A percentile compares a stretch with the other conserved stretches of the same genome.
These are phyloP conservation scores for Dilophus febrilis DNA, from an alignment of 2,888 invertebrate genomes.

Conservation along the genomic window DNA sequence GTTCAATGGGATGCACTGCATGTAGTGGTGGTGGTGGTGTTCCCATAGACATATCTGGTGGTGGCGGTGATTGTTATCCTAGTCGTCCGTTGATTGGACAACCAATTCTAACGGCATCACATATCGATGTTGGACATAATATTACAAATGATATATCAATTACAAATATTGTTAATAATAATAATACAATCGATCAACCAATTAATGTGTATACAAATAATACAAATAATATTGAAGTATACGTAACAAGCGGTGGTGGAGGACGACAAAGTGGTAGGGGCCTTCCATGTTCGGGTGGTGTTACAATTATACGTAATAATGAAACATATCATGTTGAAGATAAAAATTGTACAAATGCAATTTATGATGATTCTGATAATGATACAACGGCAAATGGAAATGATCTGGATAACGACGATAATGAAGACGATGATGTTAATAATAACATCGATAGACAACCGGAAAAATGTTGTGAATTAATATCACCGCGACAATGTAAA, in stretches of 20 bases:
- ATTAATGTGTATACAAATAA: not conserved
- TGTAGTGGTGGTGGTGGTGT: not conserved
- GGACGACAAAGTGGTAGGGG: not conserved
- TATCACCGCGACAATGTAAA: constrained; percentile 18
- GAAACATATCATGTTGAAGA: not conserved
- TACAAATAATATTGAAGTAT: not conserved
- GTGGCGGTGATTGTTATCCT: too few relatives aligned
- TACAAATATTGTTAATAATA: not conserved
- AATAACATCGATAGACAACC: too few relatives aligned
- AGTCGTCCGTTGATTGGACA: too few relatives aligned
- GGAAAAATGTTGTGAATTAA: constrained; percentile 16
- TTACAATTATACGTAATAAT: not conserved
- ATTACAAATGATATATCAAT: not conserved
- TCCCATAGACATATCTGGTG: too few relatives aligned
- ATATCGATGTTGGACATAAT: too few relatives aligned
- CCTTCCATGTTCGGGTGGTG: not conserved
- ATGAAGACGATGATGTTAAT: too few relatives aligned
- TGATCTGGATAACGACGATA: too few relatives aligned
- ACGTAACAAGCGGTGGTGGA: not conserved
- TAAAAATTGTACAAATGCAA: not conserved
- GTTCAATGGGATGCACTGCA: not conserved
- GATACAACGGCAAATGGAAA: too few relatives aligned
- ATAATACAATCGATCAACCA: not conserved
- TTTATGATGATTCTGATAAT: not conserved
- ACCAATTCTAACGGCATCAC: too few relatives aligned